These are phyloP conservation scores for Philereme transversata DNA, from an alignment of 2,888 invertebrate genomes.

Conservation along the genomic window DNA sequence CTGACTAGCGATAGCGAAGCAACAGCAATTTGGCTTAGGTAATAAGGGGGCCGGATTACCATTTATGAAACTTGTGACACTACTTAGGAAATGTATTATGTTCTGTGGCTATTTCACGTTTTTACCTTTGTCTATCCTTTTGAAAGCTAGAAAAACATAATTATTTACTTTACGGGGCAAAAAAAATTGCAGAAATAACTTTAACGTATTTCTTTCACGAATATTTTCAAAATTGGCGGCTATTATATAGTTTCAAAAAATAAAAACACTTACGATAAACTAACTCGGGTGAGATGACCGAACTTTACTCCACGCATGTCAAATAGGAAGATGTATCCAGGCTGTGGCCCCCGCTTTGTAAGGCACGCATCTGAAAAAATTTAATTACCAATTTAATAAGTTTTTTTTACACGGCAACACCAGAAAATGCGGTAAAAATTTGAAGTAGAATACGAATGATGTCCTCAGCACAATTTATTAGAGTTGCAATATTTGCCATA, in stretches of 20 bases:
- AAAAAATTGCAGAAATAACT: neutral
- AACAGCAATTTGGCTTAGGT: too few relatives aligned
- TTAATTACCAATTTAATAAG: slow-evolving; percentile 27
- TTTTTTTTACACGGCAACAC: slow-evolving; percentile 15
- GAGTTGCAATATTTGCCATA: too few relatives aligned
- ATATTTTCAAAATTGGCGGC: neutral
- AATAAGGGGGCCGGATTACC: too few relatives aligned
- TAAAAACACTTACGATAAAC: slow-evolving; percentile 74
- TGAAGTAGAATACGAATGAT: neutral
- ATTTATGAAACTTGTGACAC: neutral
- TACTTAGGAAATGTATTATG: neutral
- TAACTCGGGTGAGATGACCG: slow-evolving; percentile 84
- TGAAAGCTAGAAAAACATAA: slow-evolving; percentile 68
- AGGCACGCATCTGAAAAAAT: slow-evolving; percentile 81
- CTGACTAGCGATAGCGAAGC: too few relatives aligned
- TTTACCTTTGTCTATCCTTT: slow-evolving; percentile 81
- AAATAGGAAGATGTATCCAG: slow-evolving; percentile 86
- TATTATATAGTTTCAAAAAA: neutral
- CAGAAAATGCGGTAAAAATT: neutral
- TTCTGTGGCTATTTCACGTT: slow-evolving; percentile 1
- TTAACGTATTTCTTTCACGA: neutral
- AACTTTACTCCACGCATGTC: slow-evolving; percentile 87
- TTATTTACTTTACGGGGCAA: slow-evolving; percentile 18
- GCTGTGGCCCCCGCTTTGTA: slow-evolving; percentile 83
- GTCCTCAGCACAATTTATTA: too few relatives aligned